These are phyloP conservation scores for Aphyosemion australe DNA, from an alignment of 2,113 vertebrate species.

Conservation along the genomic window DNA sequence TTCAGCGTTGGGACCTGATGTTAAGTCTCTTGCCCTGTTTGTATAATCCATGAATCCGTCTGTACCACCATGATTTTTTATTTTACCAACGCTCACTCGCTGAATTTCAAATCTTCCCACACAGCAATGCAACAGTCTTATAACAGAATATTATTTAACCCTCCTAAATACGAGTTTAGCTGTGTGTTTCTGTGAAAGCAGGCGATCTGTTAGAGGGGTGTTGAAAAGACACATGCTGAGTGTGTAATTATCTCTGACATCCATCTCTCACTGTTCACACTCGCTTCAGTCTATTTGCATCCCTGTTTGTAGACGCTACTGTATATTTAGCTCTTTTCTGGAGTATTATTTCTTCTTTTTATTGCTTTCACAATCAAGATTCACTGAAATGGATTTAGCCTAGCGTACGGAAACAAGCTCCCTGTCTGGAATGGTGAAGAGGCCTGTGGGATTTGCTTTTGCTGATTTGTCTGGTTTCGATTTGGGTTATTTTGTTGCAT, in stretches of 20 bases:
- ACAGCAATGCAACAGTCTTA: background rate
- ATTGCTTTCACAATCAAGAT: slow-evolving; percentile 27
- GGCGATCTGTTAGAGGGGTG: slow-evolving; percentile 23
- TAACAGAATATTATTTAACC: slow-evolving; percentile 23
- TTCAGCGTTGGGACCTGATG: slow-evolving; percentile 5
- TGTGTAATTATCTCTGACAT: slow-evolving; percentile 46
- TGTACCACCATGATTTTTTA: background rate
- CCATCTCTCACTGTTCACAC: slow-evolving; percentile 28
- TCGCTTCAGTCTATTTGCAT: slow-evolving; percentile 45
- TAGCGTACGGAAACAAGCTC: slow-evolving; percentile 21
- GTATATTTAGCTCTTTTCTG: slow-evolving; percentile 27
- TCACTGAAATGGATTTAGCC: slow-evolving; percentile 29
- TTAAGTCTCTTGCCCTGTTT: background rate
- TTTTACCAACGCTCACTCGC: background rate
- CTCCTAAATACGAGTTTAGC: background rate
- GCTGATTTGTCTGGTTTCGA: slow-evolving; percentile 44
- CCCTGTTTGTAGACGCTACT: slow-evolving; percentile 27
- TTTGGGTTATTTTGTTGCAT: slow-evolving; percentile 4
- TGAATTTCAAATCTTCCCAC: background rate
- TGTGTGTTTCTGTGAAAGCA: slow-evolving; percentile 15
- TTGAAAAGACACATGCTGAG: slow-evolving; percentile 42
- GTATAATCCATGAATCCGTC: background rate
- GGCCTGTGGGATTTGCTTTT: slow-evolving; percentile 34
- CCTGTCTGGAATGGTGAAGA: slow-evolving; percentile 12
- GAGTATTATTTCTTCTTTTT: slow-evolving; percentile 11